phyloP scores from a whole-genome alignment of 2,113 vertebrate species.

The Pseudorectes ferrugineus region DNA sequence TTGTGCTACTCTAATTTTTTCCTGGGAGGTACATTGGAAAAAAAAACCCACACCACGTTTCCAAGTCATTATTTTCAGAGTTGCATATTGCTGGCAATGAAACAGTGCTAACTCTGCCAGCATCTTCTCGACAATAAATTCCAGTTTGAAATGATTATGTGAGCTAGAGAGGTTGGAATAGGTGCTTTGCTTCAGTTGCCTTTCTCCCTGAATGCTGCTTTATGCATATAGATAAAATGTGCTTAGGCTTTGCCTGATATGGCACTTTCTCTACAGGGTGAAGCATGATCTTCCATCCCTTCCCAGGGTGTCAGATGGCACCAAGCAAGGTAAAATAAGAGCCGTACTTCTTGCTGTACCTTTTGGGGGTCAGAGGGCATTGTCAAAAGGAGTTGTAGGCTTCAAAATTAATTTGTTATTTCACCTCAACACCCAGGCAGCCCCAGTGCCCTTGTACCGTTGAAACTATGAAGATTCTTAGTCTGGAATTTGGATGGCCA shows the following conservation, averaged over 20 bases:
- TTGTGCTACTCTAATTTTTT: neutral
- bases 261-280: neutral
- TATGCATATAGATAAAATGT: neutral
- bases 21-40: neutral
- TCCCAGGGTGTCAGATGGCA: neutral
- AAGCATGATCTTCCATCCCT: neutral
- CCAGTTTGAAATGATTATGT: neutral
- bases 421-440: neutral
- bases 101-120: neutral
- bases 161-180: neutral
- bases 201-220: neutral
- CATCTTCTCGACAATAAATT: neutral
- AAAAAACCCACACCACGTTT: neutral
- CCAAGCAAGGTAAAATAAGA: neutral
- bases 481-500: neutral
- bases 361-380: neutral
- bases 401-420: neutral
- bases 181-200: neutral
- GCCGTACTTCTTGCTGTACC: neutral
- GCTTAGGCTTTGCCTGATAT: neutral
- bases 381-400: neutral
- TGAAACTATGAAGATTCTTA: neutral
- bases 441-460: rapidly evolving
- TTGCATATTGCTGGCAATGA: neutral
- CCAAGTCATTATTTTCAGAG: neutral